These are phyloP conservation scores for Xanthia icteritia DNA, from an alignment of 2,888 invertebrate species.

Conservation along the genomic window DNA sequence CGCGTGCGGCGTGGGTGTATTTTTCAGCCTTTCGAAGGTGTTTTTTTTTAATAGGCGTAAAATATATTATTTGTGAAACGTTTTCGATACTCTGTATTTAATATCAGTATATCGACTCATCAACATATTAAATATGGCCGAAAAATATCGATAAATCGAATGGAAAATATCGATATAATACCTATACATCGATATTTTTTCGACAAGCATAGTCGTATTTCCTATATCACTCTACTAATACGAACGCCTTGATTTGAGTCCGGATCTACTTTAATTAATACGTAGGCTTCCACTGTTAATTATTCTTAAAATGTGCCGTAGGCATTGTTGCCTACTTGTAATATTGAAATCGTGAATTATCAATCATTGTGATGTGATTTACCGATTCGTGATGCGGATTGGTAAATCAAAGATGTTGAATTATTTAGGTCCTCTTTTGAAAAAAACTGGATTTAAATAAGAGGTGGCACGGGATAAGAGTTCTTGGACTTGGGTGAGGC, in stretches of 20 bases:
- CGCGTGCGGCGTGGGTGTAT: background rate
- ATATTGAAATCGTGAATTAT: constrained; percentile 46
- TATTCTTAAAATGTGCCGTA: constrained; percentile 23
- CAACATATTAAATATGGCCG: too few species aligned
- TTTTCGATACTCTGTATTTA: background rate
- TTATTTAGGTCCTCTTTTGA: background rate
- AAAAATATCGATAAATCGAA: background rate
- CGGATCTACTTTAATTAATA: constrained; percentile 63
- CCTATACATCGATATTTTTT: background rate
- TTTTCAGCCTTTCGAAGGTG: background rate
- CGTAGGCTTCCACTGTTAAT: constrained; percentile 57
- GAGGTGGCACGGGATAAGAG: too few species aligned
- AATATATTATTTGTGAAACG: background rate
- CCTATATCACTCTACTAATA: constrained; percentile 55
- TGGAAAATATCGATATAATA: background rate
- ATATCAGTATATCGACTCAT: background rate
- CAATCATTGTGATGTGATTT: constrained; percentile 52
- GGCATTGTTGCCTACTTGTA: constrained; percentile 39
- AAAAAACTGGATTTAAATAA: background rate
- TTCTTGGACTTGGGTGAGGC: too few species aligned
- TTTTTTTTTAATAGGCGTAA: background rate
- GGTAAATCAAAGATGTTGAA: constrained; percentile 18
- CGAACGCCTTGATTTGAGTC: constrained; percentile 60
- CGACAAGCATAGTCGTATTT: constrained; percentile 58
- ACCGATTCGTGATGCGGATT: constrained; percentile 44